Conservation (phyloP, 2,797 vertebrate species). For the Catamblyrhynchus diadema region DNA sequence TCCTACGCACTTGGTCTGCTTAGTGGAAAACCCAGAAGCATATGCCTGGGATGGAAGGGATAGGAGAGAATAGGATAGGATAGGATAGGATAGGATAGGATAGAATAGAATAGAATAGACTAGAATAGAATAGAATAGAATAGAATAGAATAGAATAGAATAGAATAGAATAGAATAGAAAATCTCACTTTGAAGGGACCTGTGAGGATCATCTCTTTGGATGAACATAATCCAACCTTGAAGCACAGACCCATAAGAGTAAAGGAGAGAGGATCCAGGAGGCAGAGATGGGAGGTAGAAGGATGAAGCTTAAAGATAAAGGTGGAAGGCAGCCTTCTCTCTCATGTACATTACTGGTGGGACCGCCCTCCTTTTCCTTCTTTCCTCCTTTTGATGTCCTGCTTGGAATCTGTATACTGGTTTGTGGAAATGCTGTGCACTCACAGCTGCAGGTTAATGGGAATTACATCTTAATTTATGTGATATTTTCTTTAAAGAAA, state of each 20-base stretch:
- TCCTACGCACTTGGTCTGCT: neutral
- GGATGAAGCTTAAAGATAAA: neutral
- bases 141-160: neutral
- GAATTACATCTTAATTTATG: neutral
- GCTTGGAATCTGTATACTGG: neutral
- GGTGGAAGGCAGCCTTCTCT: neutral
- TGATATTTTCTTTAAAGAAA: neutral
- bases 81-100: neutral
- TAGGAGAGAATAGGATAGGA: neutral
- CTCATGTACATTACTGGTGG: neutral
- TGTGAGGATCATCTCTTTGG: neutral
- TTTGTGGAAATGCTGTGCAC: neutral
- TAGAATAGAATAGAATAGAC: too few species aligned
- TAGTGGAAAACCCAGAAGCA: neutral
- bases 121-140: neutral
- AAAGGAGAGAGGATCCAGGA: neutral
- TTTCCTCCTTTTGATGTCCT: neutral
- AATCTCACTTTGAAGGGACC: neutral
- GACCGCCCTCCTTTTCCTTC: neutral
- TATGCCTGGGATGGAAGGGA: neutral
- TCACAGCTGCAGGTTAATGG: neutral
- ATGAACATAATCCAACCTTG: neutral
- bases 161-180: too few species aligned
- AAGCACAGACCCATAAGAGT: fast-evolving
- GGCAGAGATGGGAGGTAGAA: neutral